Conservation (phyloP, 2,888 invertebrate genomes). For the Lepidocyrtoides sp. region DNA sequence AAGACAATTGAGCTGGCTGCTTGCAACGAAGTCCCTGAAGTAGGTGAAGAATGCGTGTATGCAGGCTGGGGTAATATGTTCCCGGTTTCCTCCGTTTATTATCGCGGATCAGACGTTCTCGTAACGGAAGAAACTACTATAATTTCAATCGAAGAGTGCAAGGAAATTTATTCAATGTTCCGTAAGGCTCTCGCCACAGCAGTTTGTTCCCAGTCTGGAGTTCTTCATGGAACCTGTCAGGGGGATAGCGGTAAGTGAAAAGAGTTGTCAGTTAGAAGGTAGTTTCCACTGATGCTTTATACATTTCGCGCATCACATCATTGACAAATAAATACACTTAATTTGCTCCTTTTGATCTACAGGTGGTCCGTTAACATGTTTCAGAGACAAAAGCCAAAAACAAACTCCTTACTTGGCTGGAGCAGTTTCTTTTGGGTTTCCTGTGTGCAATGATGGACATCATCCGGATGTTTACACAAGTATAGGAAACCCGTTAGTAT, state of each 20-base stretch:
- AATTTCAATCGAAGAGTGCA: slow-evolving; percentile 6
- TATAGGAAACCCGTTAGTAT: slow-evolving; percentile 14
- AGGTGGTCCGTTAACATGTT: slow-evolving; percentile 76
- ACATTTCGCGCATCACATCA: no score
- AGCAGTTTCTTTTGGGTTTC: slow-evolving; percentile 72
- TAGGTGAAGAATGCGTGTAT: slow-evolving; percentile 19
- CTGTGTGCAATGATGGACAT: slow-evolving; percentile 62
- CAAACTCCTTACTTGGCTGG: slow-evolving; percentile 66
- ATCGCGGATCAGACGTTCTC: slow-evolving; percentile 49
- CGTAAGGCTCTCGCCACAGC: neutral
- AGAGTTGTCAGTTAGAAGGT: no score
- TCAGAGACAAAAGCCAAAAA: neutral
- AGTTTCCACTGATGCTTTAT: neutral
- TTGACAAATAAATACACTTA: no score
- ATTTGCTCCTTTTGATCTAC: no score
- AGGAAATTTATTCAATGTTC: slow-evolving; percentile 23
- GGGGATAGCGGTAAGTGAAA: slow-evolving; percentile 53
- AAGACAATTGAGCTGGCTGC: slow-evolving; percentile 9
- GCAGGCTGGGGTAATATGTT: slow-evolving; percentile 77
- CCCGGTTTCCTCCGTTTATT: slow-evolving; percentile 38
- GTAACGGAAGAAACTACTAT: slow-evolving; percentile 24
- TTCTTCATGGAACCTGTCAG: slow-evolving; percentile 75
- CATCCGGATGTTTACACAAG: slow-evolving; percentile 72
- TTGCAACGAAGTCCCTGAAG: neutral
- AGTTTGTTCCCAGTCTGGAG: neutral